Evolutionary conservation across 2,888 invertebrate species (phyloP), one percentile per base, ranked within the genome.

Genomic region (Hipparchia sbordonii): DNA sequence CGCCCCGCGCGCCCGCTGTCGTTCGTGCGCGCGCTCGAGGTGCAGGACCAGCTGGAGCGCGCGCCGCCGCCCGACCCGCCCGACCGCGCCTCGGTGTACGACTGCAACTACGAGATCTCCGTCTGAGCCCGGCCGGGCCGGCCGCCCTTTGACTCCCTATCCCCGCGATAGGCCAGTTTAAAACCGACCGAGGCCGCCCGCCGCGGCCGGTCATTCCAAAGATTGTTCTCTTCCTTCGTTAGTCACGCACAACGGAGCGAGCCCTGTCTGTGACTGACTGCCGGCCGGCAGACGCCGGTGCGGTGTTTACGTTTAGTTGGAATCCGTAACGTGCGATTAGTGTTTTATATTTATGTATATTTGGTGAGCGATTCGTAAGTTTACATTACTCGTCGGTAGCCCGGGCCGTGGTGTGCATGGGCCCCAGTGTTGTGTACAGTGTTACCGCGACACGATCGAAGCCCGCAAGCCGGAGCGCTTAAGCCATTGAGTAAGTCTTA

Each of bases 81-180:
- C 67, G 97, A 98, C 89, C 96, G 98, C 82, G 96, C 97, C 83
- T 97, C 97, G 90, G 97, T 98, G 79, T 98, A 98, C 92, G 98
- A 98, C 91, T 97, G 97, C 96, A 98, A 98, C 95, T 98, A 98
- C 92, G 98, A 98, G 93, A 98, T 98, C 94, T 98, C 98, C 81
- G 98, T 98, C 95, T 98, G 97, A 97, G 78, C 63, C 74, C 74
- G 67, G 67, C 66, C 56, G 56, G 67, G 67, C 76, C 74, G 71
- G 70, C 69, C 54, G 12, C 45, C 59, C 73, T 73, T 72, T 74
- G 78, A 76, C 76, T 77, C 69, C 75, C 80, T 76, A 76, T 79
- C 76, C n/a, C 52, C 70, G 39, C 72, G 67, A 77, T 79, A 76
- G 81, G 79, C 56, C 73, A 75, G 76, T 73, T 71, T 71, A 72